Evolutionary conservation across 2,888 invertebrate genomes (phyloP).

Genomic region (Acanthopleura granulata): DNA sequence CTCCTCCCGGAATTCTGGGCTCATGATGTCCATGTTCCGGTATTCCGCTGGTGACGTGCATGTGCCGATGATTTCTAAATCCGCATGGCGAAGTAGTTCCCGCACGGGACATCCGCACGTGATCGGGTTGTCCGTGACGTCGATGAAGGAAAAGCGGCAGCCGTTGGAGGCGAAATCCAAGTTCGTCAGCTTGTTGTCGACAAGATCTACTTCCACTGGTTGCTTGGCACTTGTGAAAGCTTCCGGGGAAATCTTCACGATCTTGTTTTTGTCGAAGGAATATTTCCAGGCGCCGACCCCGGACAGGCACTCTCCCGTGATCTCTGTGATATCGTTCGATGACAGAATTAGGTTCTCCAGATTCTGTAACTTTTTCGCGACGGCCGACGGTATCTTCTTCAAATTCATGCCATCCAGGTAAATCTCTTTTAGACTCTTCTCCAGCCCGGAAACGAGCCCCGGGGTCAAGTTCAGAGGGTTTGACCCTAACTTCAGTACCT

Average conservation of each 20-base stretch:
- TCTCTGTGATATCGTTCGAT: slow-evolving; percentile 2
- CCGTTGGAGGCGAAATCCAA: slow-evolving; percentile 2
- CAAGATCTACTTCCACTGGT: slow-evolving; percentile 9
- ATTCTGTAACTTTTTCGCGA: not conserved
- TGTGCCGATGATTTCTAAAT: slow-evolving; percentile 14
- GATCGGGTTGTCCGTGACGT: slow-evolving; percentile 15
- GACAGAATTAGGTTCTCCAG: not conserved
- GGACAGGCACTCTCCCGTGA: not conserved
- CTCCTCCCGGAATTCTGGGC: not conserved
- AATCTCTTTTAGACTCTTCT: not conserved
- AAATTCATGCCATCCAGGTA: not conserved
- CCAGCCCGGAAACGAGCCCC: not conserved
- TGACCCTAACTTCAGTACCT: slow-evolving; percentile 2
- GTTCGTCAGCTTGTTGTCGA: not conserved
- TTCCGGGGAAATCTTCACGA: not conserved
- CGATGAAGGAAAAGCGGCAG: not conserved
- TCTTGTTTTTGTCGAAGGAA: not conserved
- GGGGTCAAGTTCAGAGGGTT: slow-evolving; percentile 1
- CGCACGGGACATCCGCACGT: slow-evolving; percentile 5
- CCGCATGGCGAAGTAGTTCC: slow-evolving; percentile 6
- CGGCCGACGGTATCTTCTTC: not conserved
- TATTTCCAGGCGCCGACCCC: not conserved
- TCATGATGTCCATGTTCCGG: not conserved
- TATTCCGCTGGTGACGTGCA: slow-evolving; percentile 8
- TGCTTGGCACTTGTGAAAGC: not conserved